Base-by-base conservation (phyloP, 2,888 invertebrate species). In the Eugnorisma glareosa region DNA sequence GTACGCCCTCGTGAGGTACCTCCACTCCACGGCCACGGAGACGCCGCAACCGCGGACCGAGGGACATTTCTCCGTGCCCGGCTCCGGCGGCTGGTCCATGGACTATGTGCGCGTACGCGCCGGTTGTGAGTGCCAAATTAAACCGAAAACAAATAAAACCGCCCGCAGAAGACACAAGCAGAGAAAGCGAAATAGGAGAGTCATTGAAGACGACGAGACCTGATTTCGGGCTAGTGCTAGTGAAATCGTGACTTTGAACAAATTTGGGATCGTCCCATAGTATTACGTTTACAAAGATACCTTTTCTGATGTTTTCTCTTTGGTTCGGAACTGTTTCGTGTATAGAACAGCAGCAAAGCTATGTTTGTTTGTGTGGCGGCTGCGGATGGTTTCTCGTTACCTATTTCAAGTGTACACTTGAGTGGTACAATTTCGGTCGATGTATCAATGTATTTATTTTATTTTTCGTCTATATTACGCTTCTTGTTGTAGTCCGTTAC, bases 101-200 rank as follows among this genome's bases (percentile, higher is more conserved):
- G 98, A 98, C 96, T 98, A 98, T 95, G 98, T 99, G 89, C 97
- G 97, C 89, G 97, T 99, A 82, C 97, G 98, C 78, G 98, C 98
- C 87, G 99, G 99, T 59, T 99, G 99, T 95, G 97, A 98, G 91
- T 99, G 99, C 95, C 98, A 98, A 93, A 97, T 98, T 82, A 97
- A 96, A 90, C 97, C 97, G 82, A 97, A 96, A 90, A 97, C 97
- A 59, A 96, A 96, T 83, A 97, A 96, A 91, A 97, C 97, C 86
- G 76, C 88, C 63, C 90, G 91, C 45, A 89, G 94, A 87, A 88
- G 95, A 80, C 95, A 96, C 91, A 92, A 95, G 89, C 93, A 92
- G 88, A 91, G 92, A 84, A 96, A 94, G 89, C 92, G 93, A 82
- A 95, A 93, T 83, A 93, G 93, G 88, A 92, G 93, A 73, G 82